These are phyloP conservation scores for Poicephalus gulielmi DNA, from an alignment of 2,113 vertebrate genomes.

Conservation along the genomic window DNA sequence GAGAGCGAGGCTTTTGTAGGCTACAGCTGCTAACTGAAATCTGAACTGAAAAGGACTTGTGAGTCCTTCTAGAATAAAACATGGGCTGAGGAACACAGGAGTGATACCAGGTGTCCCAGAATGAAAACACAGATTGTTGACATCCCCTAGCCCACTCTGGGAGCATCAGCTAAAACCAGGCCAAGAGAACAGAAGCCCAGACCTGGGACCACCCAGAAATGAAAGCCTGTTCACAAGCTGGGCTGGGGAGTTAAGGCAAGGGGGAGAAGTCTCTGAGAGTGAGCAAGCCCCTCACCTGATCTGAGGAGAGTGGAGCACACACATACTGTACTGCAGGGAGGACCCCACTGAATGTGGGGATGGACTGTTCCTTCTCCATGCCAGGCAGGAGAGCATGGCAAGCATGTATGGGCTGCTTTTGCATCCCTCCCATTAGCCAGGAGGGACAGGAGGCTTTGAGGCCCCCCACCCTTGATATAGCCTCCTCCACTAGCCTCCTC, in stretches of 20 bases:
- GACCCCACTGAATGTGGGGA: rapidly evolving
- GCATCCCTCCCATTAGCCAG: neutral
- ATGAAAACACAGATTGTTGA: neutral
- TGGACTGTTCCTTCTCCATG: neutral
- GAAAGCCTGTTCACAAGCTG: rapidly evolving
- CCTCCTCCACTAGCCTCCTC: rapidly evolving
- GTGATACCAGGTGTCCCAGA: neutral
- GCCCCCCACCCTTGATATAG: neutral
- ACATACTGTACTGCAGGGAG: neutral
- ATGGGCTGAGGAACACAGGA: rapidly evolving
- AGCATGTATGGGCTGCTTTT: neutral
- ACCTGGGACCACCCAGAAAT: neutral
- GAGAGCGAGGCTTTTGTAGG: neutral
- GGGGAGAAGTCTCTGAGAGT: rapidly evolving
- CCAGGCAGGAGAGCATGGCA: rapidly evolving
- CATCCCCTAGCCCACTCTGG: neutral
- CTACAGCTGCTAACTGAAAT: neutral
- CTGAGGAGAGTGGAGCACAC: rapidly evolving
- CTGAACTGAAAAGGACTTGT: neutral
- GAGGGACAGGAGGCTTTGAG: neutral
- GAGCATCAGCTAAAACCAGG: neutral
- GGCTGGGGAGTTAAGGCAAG: neutral
- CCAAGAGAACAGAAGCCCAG: neutral
- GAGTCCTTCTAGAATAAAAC: neutral
- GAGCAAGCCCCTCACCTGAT: neutral